phyloP scores from a whole-genome alignment of 1,140 invertebrate genomes.

The Agrilus planipennis region DNA sequence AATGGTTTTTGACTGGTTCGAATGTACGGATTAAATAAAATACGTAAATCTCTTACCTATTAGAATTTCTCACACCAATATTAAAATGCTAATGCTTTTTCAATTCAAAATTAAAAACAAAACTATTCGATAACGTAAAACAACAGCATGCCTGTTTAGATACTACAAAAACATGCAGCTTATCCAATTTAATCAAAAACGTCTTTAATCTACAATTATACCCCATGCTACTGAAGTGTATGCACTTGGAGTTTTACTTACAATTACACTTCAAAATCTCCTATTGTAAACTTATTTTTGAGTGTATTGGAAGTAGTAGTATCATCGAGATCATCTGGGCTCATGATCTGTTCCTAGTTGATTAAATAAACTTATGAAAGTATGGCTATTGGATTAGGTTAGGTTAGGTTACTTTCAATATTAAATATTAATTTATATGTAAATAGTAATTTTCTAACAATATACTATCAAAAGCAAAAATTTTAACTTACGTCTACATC shows the following conservation, averaged over 20 bases:
- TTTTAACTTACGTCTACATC: slow-evolving; percentile 74
- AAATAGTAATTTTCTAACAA: slow-evolving; percentile 7
- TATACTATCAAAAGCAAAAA: not conserved
- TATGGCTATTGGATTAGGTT: not conserved
- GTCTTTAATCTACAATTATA: not conserved
- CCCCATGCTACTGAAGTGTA: slow-evolving; percentile 2
- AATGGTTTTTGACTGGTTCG: too few relatives aligned
- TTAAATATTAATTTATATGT: slow-evolving; percentile 7
- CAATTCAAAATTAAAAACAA: not conserved
- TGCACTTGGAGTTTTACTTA: slow-evolving; percentile 25
- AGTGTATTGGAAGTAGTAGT: slow-evolving; percentile 32
- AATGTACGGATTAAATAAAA: too few relatives aligned
- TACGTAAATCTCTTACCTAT: too few relatives aligned
- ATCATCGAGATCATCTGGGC: slow-evolving; percentile 32
- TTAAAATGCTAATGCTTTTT: not conserved
- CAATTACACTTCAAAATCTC: slow-evolving; percentile 35
- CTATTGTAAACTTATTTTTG: slow-evolving; percentile 37
- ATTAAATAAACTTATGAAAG: slow-evolving; percentile 10
- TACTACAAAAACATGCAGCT: too few relatives aligned
- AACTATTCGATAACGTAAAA: not conserved
- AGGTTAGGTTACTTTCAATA: slow-evolving; percentile 3
- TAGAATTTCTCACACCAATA: not conserved
- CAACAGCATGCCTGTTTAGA: not conserved
- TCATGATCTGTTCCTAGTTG: slow-evolving; percentile 31
- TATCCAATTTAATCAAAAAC: not conserved